phyloP scores from a whole-genome alignment of 2,888 invertebrate species.

The Steinernema carpocapsae region DNA sequence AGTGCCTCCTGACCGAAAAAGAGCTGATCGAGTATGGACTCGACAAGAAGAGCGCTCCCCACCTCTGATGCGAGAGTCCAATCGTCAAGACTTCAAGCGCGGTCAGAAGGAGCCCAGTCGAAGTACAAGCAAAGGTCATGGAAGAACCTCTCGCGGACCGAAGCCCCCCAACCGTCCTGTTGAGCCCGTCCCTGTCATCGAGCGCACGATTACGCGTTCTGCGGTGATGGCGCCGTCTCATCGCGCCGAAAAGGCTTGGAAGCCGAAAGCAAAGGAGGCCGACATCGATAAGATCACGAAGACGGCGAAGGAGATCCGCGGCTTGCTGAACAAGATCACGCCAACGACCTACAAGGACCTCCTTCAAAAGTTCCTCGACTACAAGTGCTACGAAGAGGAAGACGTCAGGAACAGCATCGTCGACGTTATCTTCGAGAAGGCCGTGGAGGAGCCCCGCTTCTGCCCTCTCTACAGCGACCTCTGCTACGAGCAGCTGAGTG shows the following conservation, averaged over 20 bases:
- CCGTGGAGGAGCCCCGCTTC: constrained; percentile 55
- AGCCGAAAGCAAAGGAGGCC: background rate
- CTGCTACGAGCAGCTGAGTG: constrained; percentile 45
- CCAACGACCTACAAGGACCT: constrained; percentile 49
- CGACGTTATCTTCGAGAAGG: constrained; percentile 40
- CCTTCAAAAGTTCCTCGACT: constrained; percentile 43
- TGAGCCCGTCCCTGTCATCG: too few relatives aligned
- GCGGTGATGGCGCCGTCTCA: background rate
- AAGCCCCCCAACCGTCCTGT: too few relatives aligned
- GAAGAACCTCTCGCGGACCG: background rate
- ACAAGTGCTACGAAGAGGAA: constrained; percentile 37
- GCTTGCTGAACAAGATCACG: constrained; percentile 56
- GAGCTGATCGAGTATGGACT: background rate
- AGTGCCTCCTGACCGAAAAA: background rate
- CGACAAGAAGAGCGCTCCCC: background rate
- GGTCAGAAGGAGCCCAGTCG: background rate
- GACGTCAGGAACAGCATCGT: constrained; percentile 35
- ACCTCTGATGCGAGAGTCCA: background rate
- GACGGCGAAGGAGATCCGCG: constrained; percentile 45
- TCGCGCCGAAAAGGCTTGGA: constrained; percentile 8
- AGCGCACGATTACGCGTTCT: too few relatives aligned
- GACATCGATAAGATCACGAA: background rate
- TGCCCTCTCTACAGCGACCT: constrained; percentile 51
- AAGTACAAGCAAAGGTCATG: background rate
- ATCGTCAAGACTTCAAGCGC: background rate